phyloP scores from a whole-genome alignment of 2,888 invertebrate species.

The Holacanthella duospinosa region DNA sequence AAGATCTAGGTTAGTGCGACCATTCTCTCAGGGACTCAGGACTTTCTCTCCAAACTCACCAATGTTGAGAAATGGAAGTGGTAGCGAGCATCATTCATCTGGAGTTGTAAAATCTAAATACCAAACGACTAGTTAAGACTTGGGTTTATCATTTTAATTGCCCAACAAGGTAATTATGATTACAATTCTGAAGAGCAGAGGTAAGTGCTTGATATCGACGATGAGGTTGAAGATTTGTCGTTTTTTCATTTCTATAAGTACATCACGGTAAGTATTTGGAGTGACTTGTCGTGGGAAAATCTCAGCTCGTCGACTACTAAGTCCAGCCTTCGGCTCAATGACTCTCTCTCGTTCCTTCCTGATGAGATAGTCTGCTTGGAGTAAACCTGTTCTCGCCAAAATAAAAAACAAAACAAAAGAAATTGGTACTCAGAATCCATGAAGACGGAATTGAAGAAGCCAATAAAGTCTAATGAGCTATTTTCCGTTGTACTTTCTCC shows the following conservation, averaged over 20 bases:
- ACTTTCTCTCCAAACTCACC: too few relatives aligned
- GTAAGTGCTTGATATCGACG: slow-evolving; percentile 72
- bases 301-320: slow-evolving; percentile 51
- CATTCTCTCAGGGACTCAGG: too few relatives aligned
- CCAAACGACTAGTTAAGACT: not conserved
- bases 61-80: slow-evolving; percentile 92
- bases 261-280: slow-evolving; percentile 58
- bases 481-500: not conserved
- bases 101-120: slow-evolving; percentile 74
- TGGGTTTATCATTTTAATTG: not conserved
- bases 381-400: slow-evolving; percentile 45
- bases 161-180: too few relatives aligned
- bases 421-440: not conserved
- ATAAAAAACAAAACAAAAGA: not conserved
- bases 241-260: slow-evolving; percentile 70
- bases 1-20: too few relatives aligned
- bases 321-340: slow-evolving; percentile 46
- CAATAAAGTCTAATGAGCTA: slow-evolving; percentile 8
- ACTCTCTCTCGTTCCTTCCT: slow-evolving; percentile 48
- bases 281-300: slow-evolving; percentile 59
- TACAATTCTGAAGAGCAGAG: slow-evolving; percentile 75
- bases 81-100: slow-evolving; percentile 91
- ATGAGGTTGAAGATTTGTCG: slow-evolving; percentile 78
- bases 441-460: not conserved
- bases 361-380: slow-evolving; percentile 44